phyloP scores from a whole-genome alignment of 2,113 vertebrate genomes.

The Hiodon tergisus region DNA sequence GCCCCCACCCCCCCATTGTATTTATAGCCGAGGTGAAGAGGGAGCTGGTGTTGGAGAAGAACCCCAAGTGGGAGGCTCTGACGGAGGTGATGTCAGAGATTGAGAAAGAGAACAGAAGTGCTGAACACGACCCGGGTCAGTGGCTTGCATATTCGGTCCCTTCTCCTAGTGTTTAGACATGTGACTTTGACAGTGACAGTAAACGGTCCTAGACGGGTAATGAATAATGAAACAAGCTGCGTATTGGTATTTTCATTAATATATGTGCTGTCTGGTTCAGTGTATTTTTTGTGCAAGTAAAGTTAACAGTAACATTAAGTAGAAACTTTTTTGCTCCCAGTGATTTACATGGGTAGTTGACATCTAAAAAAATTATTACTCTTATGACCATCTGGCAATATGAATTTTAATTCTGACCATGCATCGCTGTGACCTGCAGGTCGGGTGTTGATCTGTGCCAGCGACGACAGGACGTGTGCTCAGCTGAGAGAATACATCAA shows the following conservation, averaged over 20 bases:
- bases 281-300: too few species aligned
- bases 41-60: conserved; percentile 83
- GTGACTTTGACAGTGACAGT: background rate
- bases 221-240: too few species aligned
- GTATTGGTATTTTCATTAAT: too few species aligned
- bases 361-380: too few species aligned
- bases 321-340: too few species aligned
- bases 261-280: too few species aligned
- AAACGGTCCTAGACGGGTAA: too few species aligned
- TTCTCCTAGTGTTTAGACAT: background rate
- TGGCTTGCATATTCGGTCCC: background rate
- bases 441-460: conserved; percentile 87
- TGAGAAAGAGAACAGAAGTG: conserved; percentile 80
- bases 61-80: conserved; percentile 92
- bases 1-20: conserved; percentile 32
- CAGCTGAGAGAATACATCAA: conserved; percentile 83
- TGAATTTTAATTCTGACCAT: background rate
- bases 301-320: too few species aligned
- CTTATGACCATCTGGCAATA: too few species aligned
- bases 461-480: conserved; percentile 88
- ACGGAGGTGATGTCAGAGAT: conserved; percentile 88
- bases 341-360: too few species aligned
- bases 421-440: conserved; percentile 55
- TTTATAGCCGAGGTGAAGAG: conserved; percentile 68
- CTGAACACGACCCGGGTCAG: conserved; percentile 72